Percentiles rank a stretch among this genome's conserved stretches.
These are phyloP conservation scores for Tenebrosternarchus preto DNA, from an alignment of 2,113 vertebrate species.

Conservation along the genomic window DNA sequence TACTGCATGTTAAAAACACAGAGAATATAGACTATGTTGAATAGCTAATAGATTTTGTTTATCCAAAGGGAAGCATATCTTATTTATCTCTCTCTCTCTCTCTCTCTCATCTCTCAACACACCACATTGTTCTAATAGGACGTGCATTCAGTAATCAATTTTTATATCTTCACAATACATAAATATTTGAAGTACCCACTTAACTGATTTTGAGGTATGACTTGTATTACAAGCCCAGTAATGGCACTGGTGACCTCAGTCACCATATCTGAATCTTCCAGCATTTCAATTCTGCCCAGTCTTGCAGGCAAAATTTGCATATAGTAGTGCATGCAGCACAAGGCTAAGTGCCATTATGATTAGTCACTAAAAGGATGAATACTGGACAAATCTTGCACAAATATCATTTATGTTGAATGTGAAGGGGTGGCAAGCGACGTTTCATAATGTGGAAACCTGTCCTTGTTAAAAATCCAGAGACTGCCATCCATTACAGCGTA, in stretches of 20 bases:
- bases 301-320: background rate
- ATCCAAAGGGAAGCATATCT: slow-evolving; percentile 43
- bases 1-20: slow-evolving; percentile 31
- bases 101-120: slow-evolving; percentile 38
- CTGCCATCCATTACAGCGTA: slow-evolving; percentile 51
- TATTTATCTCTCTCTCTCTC: slow-evolving; percentile 28
- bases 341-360: background rate
- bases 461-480: slow-evolving; percentile 38
- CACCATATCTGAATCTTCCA: background rate
- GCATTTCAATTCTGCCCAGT: background rate
- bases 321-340: background rate
- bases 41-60: slow-evolving; percentile 45
- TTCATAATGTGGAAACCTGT: slow-evolving; percentile 24
- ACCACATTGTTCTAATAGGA: slow-evolving; percentile 39
- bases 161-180: slow-evolving; percentile 20
- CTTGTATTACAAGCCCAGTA: background rate
- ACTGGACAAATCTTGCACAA: background rate
- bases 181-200: slow-evolving; percentile 47
- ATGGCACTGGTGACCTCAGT: slow-evolving; percentile 22
- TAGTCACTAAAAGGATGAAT: background rate
- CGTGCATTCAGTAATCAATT: slow-evolving; percentile 24
- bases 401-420: slow-evolving; percentile 5
- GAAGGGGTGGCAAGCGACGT: background rate
- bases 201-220: slow-evolving; percentile 39
- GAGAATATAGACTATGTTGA: slow-evolving; percentile 34